These are phyloP conservation scores for Pterocles burchelli DNA, from an alignment of 2,113 vertebrate species.

Conservation along the genomic window DNA sequence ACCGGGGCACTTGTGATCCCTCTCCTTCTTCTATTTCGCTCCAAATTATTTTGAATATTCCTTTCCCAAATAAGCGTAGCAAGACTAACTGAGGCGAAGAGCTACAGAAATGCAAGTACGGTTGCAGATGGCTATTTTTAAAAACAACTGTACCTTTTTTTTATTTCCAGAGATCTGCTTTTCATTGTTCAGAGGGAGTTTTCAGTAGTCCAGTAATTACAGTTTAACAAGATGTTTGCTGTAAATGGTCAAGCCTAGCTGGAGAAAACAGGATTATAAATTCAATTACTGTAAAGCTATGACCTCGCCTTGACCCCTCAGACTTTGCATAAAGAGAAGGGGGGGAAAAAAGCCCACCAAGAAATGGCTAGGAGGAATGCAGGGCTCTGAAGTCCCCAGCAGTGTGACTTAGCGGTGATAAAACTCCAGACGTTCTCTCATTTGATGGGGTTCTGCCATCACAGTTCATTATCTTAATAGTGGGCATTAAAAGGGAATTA, in stretches of 20 bases:
- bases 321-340: slow-evolving; percentile 79
- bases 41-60: background rate
- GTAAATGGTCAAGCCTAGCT: slow-evolving; percentile 71
- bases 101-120: background rate
- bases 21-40: background rate
- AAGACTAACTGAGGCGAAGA: background rate
- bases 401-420: slow-evolving; percentile 89
- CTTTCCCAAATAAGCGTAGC: background rate
- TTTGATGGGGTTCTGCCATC: slow-evolving; percentile 91
- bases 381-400: slow-evolving; percentile 83
- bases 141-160: background rate
- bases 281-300: slow-evolving; percentile 85
- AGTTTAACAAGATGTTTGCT: slow-evolving; percentile 74
- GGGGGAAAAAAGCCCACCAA: slow-evolving; percentile 55
- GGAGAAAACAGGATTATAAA: slow-evolving; percentile 79
- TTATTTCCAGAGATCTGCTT: slow-evolving; percentile 41
- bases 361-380: slow-evolving; percentile 87
- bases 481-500: slow-evolving; percentile 81
- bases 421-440: slow-evolving; percentile 96
- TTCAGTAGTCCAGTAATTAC: slow-evolving; percentile 65
- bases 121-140: background rate
- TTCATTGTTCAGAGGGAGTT: slow-evolving; percentile 39
- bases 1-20: background rate
- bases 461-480: slow-evolving; percentile 88
- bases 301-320: slow-evolving; percentile 87